Conservation (phyloP, 2,888 invertebrate species). For the Agrotis segetum region DNA sequence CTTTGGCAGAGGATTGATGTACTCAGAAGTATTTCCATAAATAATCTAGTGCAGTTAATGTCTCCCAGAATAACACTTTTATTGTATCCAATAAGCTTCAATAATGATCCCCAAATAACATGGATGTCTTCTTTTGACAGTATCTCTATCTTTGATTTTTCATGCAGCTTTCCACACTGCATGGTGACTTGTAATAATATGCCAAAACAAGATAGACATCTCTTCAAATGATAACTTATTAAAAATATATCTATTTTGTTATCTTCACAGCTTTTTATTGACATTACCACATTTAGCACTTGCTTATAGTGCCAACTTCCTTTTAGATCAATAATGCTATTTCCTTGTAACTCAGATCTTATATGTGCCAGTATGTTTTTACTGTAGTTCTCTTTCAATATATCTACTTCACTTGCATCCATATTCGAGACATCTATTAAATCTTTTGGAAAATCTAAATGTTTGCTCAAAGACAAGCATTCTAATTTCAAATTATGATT, state of each 20-base stretch:
- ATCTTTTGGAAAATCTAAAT: constrained; percentile 73
- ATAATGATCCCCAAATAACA: constrained; percentile 70
- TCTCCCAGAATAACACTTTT: constrained; percentile 69
- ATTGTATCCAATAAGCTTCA: constrained; percentile 71
- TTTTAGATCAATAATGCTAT: constrained; percentile 61
- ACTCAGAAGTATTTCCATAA: constrained; percentile 74
- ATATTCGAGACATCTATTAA: constrained; percentile 74
- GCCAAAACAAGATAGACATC: constrained; percentile 72
- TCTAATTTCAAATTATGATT: constrained; percentile 75
- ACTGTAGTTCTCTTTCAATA: constrained; percentile 73
- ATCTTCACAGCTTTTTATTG: constrained; percentile 75
- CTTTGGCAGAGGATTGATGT: constrained; percentile 68
- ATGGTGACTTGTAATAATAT: constrained; percentile 75
- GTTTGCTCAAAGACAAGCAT: constrained; percentile 76
- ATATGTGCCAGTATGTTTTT: constrained; percentile 72
- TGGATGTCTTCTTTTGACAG: constrained; percentile 63
- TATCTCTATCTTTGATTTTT: constrained; percentile 41
- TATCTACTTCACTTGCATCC: constrained; percentile 77
- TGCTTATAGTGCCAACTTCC: constrained; percentile 79
- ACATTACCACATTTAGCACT: constrained; percentile 72
- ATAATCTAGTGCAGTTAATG: constrained; percentile 59
- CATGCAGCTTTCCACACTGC: constrained; percentile 53
- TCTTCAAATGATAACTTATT: constrained; percentile 76
- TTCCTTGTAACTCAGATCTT: constrained; percentile 63
- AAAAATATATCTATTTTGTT: constrained; percentile 73